Base-by-base conservation (phyloP, 1,140 invertebrate genomes). In the Copidosoma floridanum region DNA sequence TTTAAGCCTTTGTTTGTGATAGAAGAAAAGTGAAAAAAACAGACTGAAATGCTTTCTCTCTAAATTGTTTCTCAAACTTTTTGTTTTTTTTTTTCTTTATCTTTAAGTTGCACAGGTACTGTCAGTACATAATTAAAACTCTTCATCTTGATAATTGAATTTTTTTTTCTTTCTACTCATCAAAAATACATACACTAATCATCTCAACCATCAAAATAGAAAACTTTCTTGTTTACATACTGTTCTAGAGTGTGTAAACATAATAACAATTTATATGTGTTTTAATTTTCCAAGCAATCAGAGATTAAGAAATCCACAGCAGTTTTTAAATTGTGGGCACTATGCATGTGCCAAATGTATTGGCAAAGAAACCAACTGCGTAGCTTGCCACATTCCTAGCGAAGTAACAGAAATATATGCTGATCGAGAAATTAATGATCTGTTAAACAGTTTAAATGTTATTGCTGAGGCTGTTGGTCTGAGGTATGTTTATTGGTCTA, bases 291-390 rank as follows among this genome's bases (percentile, higher is more conserved):
- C 29, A 27, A 73, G 71, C 58, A 51, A 65, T 26, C 26, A 53
- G 26, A 62, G 54, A 43, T 63, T 69, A 50, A 27, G 29, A 18
- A 62, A 66, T 56, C 67, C 77, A 16, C 26, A 66, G 12, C 69
- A 67, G 32, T 70, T 68, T 20, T 61, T 50, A 12, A 73, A 55
- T 55, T 79, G 77, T 57, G 70, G 61, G 5, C 75, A 78, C 40
- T 72, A 71, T 40, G 75, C 75, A 27, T 78, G 77, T 32, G 18
- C 24, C 0, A 27, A 67, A 7, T 79, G 77, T 47, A 40, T 70
- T n/a, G 14, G 53, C 2, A 54, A 44, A 20, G 12, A 57, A 14
- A 54, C 53, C 2, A 46, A 23, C 32, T 79, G 77, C 59, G 1
- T 27, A 7, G 47, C 46, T 52, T 79, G 77, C 46, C 47, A 63